Evolutionary conservation across 2,888 invertebrate species (phyloP).

Genomic region (Chymomyza procnemis): DNA sequence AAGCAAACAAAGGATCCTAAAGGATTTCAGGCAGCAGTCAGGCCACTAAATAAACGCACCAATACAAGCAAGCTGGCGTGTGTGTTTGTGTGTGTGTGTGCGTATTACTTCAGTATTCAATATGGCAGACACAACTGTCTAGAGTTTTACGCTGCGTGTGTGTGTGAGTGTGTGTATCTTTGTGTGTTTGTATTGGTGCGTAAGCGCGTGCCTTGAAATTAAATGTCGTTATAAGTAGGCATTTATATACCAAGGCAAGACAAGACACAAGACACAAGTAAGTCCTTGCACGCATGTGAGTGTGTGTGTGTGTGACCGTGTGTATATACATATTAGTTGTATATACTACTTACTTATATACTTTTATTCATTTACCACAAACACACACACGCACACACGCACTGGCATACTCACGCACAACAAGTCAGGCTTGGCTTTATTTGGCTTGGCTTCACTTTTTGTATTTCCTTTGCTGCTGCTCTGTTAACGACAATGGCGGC

Average conservation of each 20-base stretch:
- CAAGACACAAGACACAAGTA: constrained; percentile 19
- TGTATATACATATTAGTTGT: constrained; percentile 7
- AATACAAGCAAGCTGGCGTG: constrained; percentile 43
- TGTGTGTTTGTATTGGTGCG: constrained; percentile 19
- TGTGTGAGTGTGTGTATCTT: constrained; percentile 26
- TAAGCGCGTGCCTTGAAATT: constrained; percentile 61
- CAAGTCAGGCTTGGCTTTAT: constrained; percentile 26
- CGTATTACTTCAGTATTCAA: constrained; percentile 53
- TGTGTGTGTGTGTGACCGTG: neutral
- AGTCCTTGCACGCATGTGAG: constrained; percentile 10
- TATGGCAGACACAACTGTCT: constrained; percentile 57
- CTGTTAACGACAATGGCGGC: neutral
- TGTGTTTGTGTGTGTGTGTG: neutral
- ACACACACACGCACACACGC: neutral
- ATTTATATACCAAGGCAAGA: constrained; percentile 62
- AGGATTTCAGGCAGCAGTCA: constrained; percentile 46
- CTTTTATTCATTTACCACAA: constrained; percentile 46
- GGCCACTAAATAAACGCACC: constrained; percentile 54
- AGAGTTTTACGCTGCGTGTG: constrained; percentile 12
- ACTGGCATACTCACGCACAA: constrained; percentile 8
- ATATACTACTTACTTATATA: neutral
- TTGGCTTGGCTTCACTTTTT: neutral
- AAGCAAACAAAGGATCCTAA: constrained; percentile 20
- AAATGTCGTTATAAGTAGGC: constrained; percentile 68
- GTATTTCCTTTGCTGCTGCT: neutral